phyloP scores from a whole-genome alignment of 2,888 invertebrate species.

The Platerodrilus igneus region DNA sequence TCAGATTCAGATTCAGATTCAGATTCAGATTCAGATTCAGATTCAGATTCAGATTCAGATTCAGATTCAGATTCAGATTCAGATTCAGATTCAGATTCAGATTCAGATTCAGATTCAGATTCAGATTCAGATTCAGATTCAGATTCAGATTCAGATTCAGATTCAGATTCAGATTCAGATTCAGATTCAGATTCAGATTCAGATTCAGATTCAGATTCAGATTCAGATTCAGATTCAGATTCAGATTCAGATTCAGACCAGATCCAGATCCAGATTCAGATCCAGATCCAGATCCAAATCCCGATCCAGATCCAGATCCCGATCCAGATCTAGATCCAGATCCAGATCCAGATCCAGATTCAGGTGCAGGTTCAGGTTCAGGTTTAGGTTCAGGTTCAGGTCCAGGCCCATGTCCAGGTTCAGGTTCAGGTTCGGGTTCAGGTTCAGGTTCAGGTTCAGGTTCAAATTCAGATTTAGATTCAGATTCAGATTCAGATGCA shows the following conservation, averaged over 20 bases:
- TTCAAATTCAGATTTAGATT: no score
- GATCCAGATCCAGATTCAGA: constrained; percentile 32
- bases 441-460: no score
- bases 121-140: constrained; percentile 35
- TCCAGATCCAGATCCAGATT: constrained; percentile 37
- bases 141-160: constrained; percentile 38
- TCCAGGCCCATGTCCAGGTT: constrained; percentile 40
- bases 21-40: no score
- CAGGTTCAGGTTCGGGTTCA: constrained; percentile 46
- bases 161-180: constrained; percentile 41
- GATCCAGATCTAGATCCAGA: constrained; percentile 34
- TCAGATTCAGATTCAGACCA: constrained; percentile 36
- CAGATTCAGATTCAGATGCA: no score
- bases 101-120: constrained; percentile 34
- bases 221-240: constrained; percentile 35
- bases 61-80: constrained; percentile 38
- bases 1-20: no score
- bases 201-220: constrained; percentile 37
- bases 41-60: constrained; percentile 36
- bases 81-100: constrained; percentile 37
- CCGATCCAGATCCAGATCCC: constrained; percentile 34
- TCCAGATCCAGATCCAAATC: constrained; percentile 39
- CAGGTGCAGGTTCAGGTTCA: constrained; percentile 32
- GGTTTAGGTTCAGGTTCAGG: constrained; percentile 38
- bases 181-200: constrained; percentile 37